Evolutionary conservation across 1,140 invertebrate genomes (phyloP), one percentile per base, ranked within the genome.

Genomic region (Drosophila athabasca): DNA sequence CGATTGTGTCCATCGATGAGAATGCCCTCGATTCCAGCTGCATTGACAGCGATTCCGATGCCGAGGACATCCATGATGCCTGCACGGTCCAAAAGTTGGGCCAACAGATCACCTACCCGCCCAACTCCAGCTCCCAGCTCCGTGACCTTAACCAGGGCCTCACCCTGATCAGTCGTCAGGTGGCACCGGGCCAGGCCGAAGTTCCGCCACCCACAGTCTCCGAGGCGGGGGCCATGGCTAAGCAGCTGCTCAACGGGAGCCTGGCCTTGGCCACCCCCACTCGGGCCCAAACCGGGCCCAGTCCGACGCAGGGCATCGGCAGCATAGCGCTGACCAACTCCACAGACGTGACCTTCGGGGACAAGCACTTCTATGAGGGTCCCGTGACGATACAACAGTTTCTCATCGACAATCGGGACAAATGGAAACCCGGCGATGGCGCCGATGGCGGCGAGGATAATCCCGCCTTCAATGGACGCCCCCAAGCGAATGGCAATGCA

Each of bases 361-460:
- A 94, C 65, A 95, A 94, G 71, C 94, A 94, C 3, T 93, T 93
- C 70, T 95, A 94, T 80, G 93, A 94, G 62, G 94, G 94, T 15
- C 94, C 94, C 1, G 94, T 95, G 5, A 95, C 94, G 35, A 95
- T 95, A 69, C 94, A 94, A 79, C 94, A 95, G 77, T 93, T 95
- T 76, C 92, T 95, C 11, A 90, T 92, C 35, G 91, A 92, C 44
- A 85, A 72, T 52, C 83, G 90, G 4, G 80, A 92, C 8, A 91
- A 92, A 48, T 90, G 85, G 88, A 91, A 91, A 75, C 6, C 79
- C 9, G 46, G 45, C 5, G 76, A 88, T 11, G 65, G 51, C 7
- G 4, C 24, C 24, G 24, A 26, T 26, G 24, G 24, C 24, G 24
- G 78, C 6, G 76, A 80, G 26, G 91, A 91, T 62, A 92, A 90